Percentiles rank a stretch among this genome's conserved stretches.
These are phyloP conservation scores for Osmerus mordax DNA, from an alignment of 2,113 vertebrate species.

Conservation along the genomic window DNA sequence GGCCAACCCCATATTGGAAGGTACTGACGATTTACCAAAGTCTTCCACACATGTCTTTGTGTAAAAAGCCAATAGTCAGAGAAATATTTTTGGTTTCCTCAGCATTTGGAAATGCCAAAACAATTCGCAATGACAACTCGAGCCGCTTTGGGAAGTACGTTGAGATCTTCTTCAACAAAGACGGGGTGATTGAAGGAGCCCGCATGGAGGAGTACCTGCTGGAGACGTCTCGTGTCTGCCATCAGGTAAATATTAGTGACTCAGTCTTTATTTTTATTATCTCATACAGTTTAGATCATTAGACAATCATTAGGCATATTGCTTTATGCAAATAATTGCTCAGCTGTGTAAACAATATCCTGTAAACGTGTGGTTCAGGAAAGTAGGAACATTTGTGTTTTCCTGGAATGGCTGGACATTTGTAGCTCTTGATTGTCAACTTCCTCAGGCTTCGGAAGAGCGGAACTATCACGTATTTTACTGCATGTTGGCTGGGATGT, in stretches of 20 bases:
- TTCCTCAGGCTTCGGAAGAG: constrained; percentile 78
- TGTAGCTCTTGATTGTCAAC: no score
- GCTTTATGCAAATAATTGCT: no score
- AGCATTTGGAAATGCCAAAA: constrained; percentile 98
- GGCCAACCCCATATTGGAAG: constrained; percentile 93
- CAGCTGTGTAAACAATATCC: not conserved
- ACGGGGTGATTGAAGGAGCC: constrained; percentile 84
- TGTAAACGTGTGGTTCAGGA: no score
- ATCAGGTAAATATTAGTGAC: constrained; percentile 74
- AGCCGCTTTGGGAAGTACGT: constrained; percentile 98
- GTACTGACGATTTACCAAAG: constrained; percentile 52
- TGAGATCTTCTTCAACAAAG: constrained; percentile 85
- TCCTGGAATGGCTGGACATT: no score
- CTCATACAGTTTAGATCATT: no score
- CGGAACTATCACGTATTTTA: constrained; percentile 98
- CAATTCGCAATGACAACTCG: constrained; percentile 90
- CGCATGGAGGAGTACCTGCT: constrained; percentile 90
- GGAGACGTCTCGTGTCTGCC: constrained; percentile 93
- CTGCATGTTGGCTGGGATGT: constrained; percentile 86
- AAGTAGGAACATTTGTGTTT: no score
- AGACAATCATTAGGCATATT: no score
- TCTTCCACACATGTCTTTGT: not conserved
- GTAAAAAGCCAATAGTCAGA: not conserved
- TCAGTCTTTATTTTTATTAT: no score
- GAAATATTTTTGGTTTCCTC: not conserved